Base-by-base conservation (phyloP, 2,797 vertebrate genomes). In the Manis crassicaudata region DNA sequence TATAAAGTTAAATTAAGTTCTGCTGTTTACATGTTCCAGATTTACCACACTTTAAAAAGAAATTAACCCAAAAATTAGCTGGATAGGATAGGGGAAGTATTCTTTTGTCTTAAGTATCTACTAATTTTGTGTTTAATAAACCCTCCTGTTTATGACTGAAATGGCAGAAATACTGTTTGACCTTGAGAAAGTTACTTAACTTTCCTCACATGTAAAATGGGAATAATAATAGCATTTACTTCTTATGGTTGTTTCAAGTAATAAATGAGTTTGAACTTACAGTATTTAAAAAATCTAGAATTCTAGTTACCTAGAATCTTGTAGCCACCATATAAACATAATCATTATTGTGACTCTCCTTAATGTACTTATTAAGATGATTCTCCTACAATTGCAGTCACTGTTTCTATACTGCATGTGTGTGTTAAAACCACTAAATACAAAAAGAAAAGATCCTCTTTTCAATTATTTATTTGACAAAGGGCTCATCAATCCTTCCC, bases 381-480 rank as follows among this genome's bases (percentile, higher is more conserved):
- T 56, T 88, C 60, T 88, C 86, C 1, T 40, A 4, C 20, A 72
- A 0, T 43, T 63, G 9, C 18, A 72, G 58, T 21, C 8, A 37
- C 23, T 46, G 1, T 79, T 35, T 95, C 60, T 43, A 37, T 23
- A 50, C 0, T 37, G 13, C 35, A 4, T 35, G 20, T 88, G 40
- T 76, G 6, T 90, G 27, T 89, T 50, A 23, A 95, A 95, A 72
- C 2, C 23, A 72, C 2, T 92, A 32, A 14, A 43, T 92, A 63
- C n/a, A 89, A 91, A 92, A 58, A 43, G 6, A 62, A 88, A 92
- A 18, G 13, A 87, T 68, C 2, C 35, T n/a, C 7, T 65, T 79
- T 75, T 63, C 75, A 80, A 18, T 81, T 88, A 52, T 93, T 89
- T 92, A 70, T 86, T 92, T 87, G 35, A 65, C 37, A 77, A 60